Percentiles rank a stretch among this genome's conserved stretches.
Conservation (phyloP, 2,888 invertebrate species). For the Drosophila mimica region DNA sequence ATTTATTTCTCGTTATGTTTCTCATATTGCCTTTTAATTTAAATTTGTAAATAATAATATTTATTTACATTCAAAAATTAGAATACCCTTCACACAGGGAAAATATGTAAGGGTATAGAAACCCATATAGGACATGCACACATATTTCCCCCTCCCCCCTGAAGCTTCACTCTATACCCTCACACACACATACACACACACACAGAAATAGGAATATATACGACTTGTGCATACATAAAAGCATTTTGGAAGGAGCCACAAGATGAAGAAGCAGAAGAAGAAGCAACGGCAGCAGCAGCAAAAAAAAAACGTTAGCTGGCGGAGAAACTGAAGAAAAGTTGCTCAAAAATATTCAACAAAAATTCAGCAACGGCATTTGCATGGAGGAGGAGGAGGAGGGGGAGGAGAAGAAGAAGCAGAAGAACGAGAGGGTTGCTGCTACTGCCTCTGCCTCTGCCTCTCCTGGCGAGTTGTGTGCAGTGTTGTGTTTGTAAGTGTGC, state of each 20-base stretch:
- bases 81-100: background rate
- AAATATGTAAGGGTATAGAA: conserved; percentile 11
- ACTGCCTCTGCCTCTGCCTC: background rate
- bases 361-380: conserved; percentile 62
- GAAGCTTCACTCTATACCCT: background rate
- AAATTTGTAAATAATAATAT: background rate
- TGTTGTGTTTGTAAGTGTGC: conserved; percentile 1
- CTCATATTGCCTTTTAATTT: background rate
- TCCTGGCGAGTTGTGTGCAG: conserved; percentile 39
- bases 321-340: conserved; percentile 72
- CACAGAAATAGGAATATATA: conserved; percentile 10
- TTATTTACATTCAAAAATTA: background rate
- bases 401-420: background rate
- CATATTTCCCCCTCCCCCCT: conserved; percentile 6
- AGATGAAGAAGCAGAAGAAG: background rate
- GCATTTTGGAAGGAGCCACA: conserved; percentile 21
- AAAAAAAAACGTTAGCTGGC: conserved; percentile 56
- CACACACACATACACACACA: conserved; percentile 5
- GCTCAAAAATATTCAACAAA: conserved; percentile 68
- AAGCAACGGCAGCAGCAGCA: conserved; percentile 10
- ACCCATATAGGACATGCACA: conserved; percentile 10
- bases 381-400: background rate
- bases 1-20: background rate
- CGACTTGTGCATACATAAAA: conserved; percentile 38
- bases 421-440: conserved; percentile 17